phyloP scores from a whole-genome alignment of 1,140 invertebrate species.

The Drosophila athabasca region DNA sequence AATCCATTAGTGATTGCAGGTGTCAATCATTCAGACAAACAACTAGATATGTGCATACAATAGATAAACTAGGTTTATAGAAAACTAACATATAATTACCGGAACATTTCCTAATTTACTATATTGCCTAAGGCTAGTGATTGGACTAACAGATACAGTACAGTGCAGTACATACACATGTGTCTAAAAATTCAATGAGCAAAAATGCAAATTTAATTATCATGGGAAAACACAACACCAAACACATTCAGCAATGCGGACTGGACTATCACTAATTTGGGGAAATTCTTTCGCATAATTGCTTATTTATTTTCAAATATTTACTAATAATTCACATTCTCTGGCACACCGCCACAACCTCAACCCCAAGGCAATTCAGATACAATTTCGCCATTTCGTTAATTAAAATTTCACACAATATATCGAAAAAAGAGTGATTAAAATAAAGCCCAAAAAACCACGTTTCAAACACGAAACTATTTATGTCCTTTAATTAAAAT shows the following conservation, averaged over 20 bases:
- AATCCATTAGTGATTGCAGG: no score
- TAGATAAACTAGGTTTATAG: no score
- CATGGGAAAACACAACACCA: no score
- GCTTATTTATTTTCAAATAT: slow-evolving; percentile 31
- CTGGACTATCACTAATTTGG: slow-evolving; percentile 5
- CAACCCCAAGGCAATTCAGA: no score
- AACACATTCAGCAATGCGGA: neutral
- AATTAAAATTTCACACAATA: slow-evolving; percentile 20
- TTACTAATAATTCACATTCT: slow-evolving; percentile 1
- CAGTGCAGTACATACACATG: no score
- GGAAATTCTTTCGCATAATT: neutral
- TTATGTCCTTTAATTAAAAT: slow-evolving; percentile 30
- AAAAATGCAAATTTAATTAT: slow-evolving; percentile 13
- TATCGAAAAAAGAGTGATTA: neutral
- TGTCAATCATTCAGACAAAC: no score
- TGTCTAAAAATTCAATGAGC: slow-evolving; percentile 3
- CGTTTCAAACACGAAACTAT: slow-evolving; percentile 19
- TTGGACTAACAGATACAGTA: no score
- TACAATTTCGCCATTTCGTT: neutral
- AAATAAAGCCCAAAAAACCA: slow-evolving; percentile 3
- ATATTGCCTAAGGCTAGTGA: no score
- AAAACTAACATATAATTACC: no score
- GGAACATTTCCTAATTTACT: no score
- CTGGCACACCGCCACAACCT: neutral
- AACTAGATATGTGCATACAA: no score